phyloP scores from a whole-genome alignment of 2,888 invertebrate species.

The Drosophila mulleri region DNA sequence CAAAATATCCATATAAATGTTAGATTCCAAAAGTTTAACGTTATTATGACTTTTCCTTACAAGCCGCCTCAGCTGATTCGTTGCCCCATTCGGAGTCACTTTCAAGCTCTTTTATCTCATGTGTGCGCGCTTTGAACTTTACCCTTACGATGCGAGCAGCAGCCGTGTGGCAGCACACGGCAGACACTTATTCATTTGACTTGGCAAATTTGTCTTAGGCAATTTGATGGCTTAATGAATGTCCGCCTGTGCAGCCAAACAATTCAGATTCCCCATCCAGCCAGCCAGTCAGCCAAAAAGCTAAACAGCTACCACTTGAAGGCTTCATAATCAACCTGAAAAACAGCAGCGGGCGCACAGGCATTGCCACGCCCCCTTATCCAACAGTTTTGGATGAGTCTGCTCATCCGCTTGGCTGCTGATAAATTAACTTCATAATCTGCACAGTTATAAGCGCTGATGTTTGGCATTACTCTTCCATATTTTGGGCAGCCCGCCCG shows the following conservation, averaged over 20 bases:
- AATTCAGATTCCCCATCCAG: constrained; percentile 37
- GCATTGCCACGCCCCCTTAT: constrained; percentile 4
- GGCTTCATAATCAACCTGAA: constrained; percentile 55
- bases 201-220: constrained; percentile 75
- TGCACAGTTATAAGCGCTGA: constrained; percentile 81
- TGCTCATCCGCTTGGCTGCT: constrained; percentile 80
- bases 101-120: constrained; percentile 15
- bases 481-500: constrained; percentile 57
- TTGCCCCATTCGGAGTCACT: constrained; percentile 18
- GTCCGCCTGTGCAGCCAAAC: constrained; percentile 66
- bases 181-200: constrained; percentile 76
- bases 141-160: constrained; percentile 22
- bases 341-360: constrained; percentile 8
- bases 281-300: constrained; percentile 51
- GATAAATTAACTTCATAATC: constrained; percentile 82
- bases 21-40: too few species aligned
- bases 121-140: constrained; percentile 34
- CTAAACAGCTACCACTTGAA: constrained; percentile 57
- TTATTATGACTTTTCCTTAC: not conserved
- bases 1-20: too few species aligned
- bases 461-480: constrained; percentile 82
- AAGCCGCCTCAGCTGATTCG: constrained; percentile 4
- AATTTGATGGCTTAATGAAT: constrained; percentile 81
- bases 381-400: constrained; percentile 34
- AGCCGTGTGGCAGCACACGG: constrained; percentile 10